Conservation (phyloP, 1,140 invertebrate species). For the Brachionus asplanchnoidis region DNA sequence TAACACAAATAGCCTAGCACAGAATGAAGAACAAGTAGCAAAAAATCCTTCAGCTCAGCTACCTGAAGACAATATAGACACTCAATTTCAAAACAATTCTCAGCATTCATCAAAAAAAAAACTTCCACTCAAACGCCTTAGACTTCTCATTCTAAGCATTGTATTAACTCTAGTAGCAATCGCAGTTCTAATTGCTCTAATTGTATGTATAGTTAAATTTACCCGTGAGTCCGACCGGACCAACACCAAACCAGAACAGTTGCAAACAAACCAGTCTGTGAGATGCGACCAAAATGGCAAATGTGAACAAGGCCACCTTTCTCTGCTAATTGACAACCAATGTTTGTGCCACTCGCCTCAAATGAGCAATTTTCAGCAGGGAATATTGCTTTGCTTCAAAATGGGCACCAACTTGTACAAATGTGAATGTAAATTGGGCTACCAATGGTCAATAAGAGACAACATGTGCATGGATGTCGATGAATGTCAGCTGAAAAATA, state of each 20-base stretch:
- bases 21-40: neutral
- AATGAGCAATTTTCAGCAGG: neutral
- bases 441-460: neutral
- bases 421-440: neutral
- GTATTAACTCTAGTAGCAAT: neutral
- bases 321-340: neutral
- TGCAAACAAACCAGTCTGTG: neutral
- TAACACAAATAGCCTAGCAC: neutral
- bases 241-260: neutral
- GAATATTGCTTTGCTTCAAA: neutral
- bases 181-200: neutral
- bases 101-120: neutral
- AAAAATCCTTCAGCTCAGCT: neutral
- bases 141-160: neutral
- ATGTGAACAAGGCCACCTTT: neutral
- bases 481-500: neutral
- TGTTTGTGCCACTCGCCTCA: neutral
- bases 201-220: neutral
- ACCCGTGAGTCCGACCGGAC: neutral
- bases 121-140: neutral
- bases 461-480: neutral
- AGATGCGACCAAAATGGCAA: neutral
- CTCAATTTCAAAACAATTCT: neutral
- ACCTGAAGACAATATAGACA: neutral
- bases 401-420: neutral